Evolutionary conservation across 2,113 vertebrate species (phyloP).

Genomic region (Eonycteris spelaea): DNA sequence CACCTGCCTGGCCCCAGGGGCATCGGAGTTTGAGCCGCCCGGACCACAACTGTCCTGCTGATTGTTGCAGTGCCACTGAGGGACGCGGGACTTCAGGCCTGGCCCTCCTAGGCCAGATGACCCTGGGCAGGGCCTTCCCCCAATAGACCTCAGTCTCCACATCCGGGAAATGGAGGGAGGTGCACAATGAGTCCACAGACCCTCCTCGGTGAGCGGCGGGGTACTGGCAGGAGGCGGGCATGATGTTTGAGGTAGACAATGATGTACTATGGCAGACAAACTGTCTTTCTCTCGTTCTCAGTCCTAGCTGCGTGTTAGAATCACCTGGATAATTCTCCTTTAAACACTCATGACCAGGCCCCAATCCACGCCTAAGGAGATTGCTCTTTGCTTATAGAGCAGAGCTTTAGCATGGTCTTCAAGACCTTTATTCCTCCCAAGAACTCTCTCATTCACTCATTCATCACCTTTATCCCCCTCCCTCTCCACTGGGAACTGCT

Average conservation of each 20-base stretch:
- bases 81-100: not conserved
- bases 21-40: not conserved
- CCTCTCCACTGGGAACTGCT: not conserved
- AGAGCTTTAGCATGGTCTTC: not conserved
- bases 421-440: not conserved
- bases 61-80: not conserved
- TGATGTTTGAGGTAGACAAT: not conserved
- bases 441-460: not conserved
- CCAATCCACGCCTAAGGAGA: not conserved
- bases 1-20: not conserved
- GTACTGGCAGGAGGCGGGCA: not conserved
- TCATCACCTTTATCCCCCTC: not conserved
- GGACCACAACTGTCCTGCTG: not conserved
- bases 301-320: not conserved
- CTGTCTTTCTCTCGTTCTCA: not conserved
- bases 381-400: not conserved
- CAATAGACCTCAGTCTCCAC: not conserved
- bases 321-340: not conserved
- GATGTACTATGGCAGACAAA: not conserved
- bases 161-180: not conserved
- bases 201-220: not conserved
- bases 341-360: not conserved
- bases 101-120: not conserved
- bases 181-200: not conserved
- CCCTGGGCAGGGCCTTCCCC: not conserved